Evolutionary conservation across 2,113 vertebrate genomes (phyloP).

Genomic region (Trinectes maculatus): DNA sequence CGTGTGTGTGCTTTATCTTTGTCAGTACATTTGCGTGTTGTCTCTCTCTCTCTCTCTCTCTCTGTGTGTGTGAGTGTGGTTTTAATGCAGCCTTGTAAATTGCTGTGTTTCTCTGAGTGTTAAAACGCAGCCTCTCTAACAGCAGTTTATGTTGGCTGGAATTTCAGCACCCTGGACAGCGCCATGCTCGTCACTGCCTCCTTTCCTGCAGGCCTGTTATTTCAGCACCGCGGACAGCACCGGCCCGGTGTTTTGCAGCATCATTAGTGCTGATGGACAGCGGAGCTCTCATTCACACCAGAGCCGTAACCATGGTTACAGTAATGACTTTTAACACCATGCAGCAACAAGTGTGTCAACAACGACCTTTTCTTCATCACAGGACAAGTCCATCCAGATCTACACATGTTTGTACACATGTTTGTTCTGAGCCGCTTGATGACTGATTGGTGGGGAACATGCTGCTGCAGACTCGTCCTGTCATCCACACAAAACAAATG

Average conservation of each 20-base stretch:
- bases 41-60: too few relatives aligned
- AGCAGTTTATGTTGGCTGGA: neutral
- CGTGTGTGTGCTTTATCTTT: neutral
- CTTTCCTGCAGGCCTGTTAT: neutral
- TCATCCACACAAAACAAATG: too few relatives aligned
- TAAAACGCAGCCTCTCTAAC: neutral
- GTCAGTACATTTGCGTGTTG: neutral
- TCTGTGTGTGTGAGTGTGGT: neutral
- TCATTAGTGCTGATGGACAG: neutral
- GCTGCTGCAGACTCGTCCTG: too few relatives aligned
- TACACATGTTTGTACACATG: too few relatives aligned
- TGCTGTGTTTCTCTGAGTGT: neutral
- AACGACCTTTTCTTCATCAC: too few relatives aligned
- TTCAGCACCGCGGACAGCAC: conserved; percentile 3
- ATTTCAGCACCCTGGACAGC: neutral
- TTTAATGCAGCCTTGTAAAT: neutral
- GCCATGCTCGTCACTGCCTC: neutral
- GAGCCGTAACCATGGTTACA: too few relatives aligned
- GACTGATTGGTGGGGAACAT: too few relatives aligned
- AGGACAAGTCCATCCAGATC: too few relatives aligned
- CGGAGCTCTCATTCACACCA: neutral
- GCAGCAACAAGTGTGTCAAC: too few relatives aligned
- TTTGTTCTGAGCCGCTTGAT: too few relatives aligned
- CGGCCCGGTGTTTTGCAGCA: neutral
- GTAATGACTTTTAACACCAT: too few relatives aligned